Conservation (phyloP, 2,113 vertebrate genomes). For the Aythya baeri region DNA sequence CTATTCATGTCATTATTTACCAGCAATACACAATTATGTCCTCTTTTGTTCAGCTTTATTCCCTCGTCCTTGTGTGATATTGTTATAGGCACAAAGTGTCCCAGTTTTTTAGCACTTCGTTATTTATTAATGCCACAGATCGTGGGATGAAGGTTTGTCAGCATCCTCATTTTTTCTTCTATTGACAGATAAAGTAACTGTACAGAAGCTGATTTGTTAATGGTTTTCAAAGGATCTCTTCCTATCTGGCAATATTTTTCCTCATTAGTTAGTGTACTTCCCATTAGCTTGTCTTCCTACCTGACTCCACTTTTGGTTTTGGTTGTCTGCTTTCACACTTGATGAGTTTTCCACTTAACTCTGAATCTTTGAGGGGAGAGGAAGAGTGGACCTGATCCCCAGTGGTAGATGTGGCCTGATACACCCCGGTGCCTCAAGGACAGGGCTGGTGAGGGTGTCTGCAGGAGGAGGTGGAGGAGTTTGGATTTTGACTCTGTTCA, state of each 20-base stretch:
- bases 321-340: neutral
- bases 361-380: constrained; percentile 26
- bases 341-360: constrained; percentile 46
- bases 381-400: neutral
- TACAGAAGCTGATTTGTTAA: constrained; percentile 53
- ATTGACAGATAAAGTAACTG: constrained; percentile 69
- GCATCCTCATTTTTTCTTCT: constrained; percentile 54
- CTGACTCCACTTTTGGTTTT: neutral
- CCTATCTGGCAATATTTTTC: neutral
- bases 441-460: neutral
- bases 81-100: constrained; percentile 53
- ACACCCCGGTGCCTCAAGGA: neutral
- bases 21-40: constrained; percentile 15
- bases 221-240: constrained; percentile 49
- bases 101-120: constrained; percentile 71
- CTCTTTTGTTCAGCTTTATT: constrained; percentile 70
- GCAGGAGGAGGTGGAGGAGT: neutral
- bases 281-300: constrained; percentile 18
- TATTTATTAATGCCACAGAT: constrained; percentile 75
- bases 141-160: constrained; percentile 68
- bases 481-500: neutral
- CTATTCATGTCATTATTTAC: constrained; percentile 28
- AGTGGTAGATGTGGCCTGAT: neutral
- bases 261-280: constrained; percentile 28
- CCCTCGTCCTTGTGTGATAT: constrained; percentile 50